phyloP scores from a whole-genome alignment of 2,797 vertebrate species.

The Ptychobarbus kaznakovi region DNA sequence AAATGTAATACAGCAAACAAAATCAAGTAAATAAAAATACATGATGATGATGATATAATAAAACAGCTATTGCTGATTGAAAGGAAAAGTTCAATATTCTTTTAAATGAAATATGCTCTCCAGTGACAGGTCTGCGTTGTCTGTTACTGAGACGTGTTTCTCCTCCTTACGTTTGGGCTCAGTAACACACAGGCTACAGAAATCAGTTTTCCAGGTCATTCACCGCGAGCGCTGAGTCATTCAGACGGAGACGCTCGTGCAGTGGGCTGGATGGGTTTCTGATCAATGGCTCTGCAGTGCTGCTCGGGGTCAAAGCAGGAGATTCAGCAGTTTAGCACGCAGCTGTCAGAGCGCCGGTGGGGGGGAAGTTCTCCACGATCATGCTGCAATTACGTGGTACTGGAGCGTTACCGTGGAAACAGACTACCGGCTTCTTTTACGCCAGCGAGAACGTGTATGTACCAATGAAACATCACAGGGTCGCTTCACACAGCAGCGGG shows the following conservation, averaged over 20 bases:
- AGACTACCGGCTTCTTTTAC: conserved; percentile 20
- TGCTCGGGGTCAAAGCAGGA: background rate
- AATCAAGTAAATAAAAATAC: background rate
- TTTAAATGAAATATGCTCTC: background rate
- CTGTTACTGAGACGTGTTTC: background rate
- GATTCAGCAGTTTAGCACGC: conserved; percentile 20
- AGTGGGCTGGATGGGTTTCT: background rate
- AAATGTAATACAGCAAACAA: background rate
- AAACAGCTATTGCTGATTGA: background rate
- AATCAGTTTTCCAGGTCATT: background rate
- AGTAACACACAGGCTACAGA: conserved; percentile 2
- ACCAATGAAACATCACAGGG: background rate
- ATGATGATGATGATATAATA: background rate
- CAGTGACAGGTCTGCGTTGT: background rate
- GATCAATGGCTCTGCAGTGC: conserved; percentile 38
- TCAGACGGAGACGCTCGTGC: background rate
- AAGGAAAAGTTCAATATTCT: background rate
- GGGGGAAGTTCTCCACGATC: conserved; percentile 56
- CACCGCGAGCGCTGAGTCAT: conserved; percentile 1
- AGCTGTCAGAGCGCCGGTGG: conserved; percentile 52
- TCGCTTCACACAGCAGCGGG: background rate
- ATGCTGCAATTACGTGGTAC: conserved; percentile 54
- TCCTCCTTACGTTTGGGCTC: background rate
- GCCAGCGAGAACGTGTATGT: background rate
- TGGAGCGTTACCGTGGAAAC: conserved; percentile 62